Conservation (phyloP, 53 echinoderm and acorn worm genomes). For the Paracentrotus lividus region DNA sequence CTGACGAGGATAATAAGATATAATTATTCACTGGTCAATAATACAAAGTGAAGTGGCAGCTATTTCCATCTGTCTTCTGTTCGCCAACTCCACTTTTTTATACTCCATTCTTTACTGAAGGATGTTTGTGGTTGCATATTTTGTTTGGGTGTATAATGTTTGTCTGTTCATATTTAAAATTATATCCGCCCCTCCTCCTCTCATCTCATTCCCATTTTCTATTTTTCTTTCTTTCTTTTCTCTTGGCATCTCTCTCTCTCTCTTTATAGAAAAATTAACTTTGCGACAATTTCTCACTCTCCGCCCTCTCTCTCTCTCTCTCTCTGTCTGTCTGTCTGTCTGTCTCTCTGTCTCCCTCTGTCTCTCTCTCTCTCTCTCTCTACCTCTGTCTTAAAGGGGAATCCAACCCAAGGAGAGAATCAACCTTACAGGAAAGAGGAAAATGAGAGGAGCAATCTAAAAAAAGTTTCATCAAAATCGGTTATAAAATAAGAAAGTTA, state of each 20-base stretch:
- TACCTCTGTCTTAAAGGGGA: too few relatives aligned
- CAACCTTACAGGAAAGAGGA: too few relatives aligned
- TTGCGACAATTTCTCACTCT: too few relatives aligned
- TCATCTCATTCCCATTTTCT: not conserved
- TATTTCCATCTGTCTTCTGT: not conserved
- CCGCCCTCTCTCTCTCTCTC: not conserved
- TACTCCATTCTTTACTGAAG: not conserved
- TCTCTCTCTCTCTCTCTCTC: not conserved
- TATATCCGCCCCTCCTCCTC: not conserved
- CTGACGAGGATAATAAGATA: conserved; percentile 1
- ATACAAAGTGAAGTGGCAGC: conserved; percentile 16
- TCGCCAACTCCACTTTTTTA: not conserved
- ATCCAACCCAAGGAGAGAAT: too few relatives aligned
- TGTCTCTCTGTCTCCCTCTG: not conserved
- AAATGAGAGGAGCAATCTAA: too few relatives aligned
- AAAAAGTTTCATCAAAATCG: too few relatives aligned
- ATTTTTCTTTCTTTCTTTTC: not conserved
- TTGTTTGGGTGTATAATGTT: not conserved
- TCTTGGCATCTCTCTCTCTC: not conserved
- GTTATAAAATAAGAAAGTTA: too few relatives aligned
- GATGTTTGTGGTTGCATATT: not conserved
- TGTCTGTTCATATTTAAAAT: not conserved
- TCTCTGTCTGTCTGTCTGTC: not conserved
- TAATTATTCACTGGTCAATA: not conserved
- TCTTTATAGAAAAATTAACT: too few relatives aligned